A percentile compares a stretch with the other conserved stretches of the same genome.
Evolutionary conservation across 2,113 vertebrate genomes (phyloP).

Genomic region (Oncorhynchus masou): DNA sequence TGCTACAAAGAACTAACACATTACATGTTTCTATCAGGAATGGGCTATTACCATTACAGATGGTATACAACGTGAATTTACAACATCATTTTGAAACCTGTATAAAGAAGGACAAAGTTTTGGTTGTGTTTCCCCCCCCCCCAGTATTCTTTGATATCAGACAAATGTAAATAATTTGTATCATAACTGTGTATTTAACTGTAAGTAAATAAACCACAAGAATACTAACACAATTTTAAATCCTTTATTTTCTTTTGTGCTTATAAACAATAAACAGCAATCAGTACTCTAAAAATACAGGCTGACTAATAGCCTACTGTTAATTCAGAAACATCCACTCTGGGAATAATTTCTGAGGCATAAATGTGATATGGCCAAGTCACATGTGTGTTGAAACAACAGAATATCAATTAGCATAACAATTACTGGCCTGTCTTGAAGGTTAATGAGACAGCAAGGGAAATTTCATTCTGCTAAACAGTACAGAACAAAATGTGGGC

Average conservation of each 20-base stretch:
- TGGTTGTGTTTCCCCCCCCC: conserved; percentile 25
- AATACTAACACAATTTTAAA: conserved; percentile 14
- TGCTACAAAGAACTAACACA: conserved; percentile 10
- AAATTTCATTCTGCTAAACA: not conserved
- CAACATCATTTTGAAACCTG: conserved; percentile 48
- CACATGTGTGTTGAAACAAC: conserved; percentile 5
- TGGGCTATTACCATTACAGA: conserved; percentile 28
- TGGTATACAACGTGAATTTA: conserved; percentile 44
- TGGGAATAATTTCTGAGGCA: not conserved
- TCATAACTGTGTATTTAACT: conserved; percentile 58
- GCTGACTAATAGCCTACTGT: not conserved
- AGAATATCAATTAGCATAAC: conserved; percentile 31
- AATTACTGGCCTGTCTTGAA: conserved; percentile 54
- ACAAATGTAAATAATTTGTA: conserved; percentile 64
- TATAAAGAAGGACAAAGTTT: conserved; percentile 37
- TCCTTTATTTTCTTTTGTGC: conserved; percentile 28
- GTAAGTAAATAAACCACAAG: conserved; percentile 52
- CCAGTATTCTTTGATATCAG: conserved; percentile 49
- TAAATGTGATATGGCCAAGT: not conserved
- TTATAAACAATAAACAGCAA: not conserved
- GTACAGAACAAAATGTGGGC: not conserved
- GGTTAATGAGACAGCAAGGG: conserved; percentile 35
- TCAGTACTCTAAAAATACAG: not conserved
- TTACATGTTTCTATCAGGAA: conserved; percentile 29
- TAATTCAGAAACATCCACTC: too few relatives aligned